phyloP scores from a whole-genome alignment of 2,113 vertebrate genomes.

The Jaculus jaculus region DNA sequence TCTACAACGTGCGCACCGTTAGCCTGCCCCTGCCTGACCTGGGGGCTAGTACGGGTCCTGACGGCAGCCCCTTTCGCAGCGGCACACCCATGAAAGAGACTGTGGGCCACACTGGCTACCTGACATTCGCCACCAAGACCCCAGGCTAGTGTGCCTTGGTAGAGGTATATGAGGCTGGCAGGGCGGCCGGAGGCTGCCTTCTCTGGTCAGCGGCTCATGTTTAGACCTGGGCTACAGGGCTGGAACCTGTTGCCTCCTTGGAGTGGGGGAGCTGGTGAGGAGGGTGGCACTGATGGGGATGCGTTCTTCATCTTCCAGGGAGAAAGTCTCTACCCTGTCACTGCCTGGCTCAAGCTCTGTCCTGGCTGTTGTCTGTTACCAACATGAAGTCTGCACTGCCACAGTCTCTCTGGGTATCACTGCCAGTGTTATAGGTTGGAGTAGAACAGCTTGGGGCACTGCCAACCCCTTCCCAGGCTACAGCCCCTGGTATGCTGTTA shows the following conservation, averaged over 20 bases:
- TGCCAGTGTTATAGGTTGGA: neutral
- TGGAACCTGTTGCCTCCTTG: constrained; percentile 54
- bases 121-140: constrained; percentile 96
- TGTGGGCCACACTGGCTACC: constrained; percentile 96
- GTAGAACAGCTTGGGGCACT: neutral
- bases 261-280: neutral
- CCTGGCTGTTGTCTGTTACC: neutral
- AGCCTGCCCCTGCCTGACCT: constrained; percentile 92
- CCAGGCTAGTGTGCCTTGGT: constrained; percentile 82
- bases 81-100: constrained; percentile 90
- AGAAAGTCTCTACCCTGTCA: rapidly evolving
- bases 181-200: constrained; percentile 76
- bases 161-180: neutral
- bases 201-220: constrained; percentile 82
- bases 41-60: constrained; percentile 80
- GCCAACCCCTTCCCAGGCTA: neutral
- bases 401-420: neutral
- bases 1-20: constrained; percentile 91
- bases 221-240: constrained; percentile 74
- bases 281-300: rapidly evolving
- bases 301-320: neutral
- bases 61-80: constrained; percentile 87
- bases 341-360: rapidly evolving
- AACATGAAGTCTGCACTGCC: neutral
- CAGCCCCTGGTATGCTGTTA: neutral